Conservation (phyloP, 2,888 invertebrate genomes). For the Meteorus cinctellus region DNA sequence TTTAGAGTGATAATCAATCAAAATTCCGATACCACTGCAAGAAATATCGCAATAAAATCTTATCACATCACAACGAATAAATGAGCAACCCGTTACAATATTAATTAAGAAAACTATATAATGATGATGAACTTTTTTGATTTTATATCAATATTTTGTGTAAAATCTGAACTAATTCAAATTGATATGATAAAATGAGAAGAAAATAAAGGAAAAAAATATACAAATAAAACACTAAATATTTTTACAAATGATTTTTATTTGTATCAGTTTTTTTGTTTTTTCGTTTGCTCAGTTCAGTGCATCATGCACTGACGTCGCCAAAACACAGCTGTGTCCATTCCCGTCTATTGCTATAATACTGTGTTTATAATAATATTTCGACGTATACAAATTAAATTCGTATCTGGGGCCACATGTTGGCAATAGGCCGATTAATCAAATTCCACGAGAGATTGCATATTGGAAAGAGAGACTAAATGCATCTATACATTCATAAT, state of each 20-base stretch:
- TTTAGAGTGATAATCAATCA: no score
- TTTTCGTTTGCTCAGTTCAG: conserved; percentile 47
- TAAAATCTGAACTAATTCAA: not conserved
- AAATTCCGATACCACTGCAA: no score
- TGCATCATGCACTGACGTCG: conserved; percentile 43
- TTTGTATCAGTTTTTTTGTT: not conserved
- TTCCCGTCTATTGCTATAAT: conserved; percentile 39
- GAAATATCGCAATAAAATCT: no score
- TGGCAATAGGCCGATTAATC: conserved; percentile 65
- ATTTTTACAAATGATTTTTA: not conserved
- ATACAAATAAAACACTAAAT: not conserved
- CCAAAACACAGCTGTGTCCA: conserved; percentile 55
- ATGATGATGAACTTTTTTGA: no score
- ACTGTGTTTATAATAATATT: conserved; percentile 40
- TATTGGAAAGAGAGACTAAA: conserved; percentile 39
- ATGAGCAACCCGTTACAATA: no score
- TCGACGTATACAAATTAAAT: conserved; percentile 51
- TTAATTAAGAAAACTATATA: no score
- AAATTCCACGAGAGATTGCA: conserved; percentile 64
- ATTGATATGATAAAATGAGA: not conserved
- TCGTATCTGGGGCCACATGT: conserved; percentile 48
- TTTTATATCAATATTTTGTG: no score
- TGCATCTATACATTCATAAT: not conserved
- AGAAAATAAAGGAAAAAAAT: not conserved
- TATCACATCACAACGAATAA: no score